A percentile compares a stretch with the other conserved stretches of the same genome.
Conservation (phyloP, 2,113 vertebrate genomes). For the Podarcis raffonei region DNA sequence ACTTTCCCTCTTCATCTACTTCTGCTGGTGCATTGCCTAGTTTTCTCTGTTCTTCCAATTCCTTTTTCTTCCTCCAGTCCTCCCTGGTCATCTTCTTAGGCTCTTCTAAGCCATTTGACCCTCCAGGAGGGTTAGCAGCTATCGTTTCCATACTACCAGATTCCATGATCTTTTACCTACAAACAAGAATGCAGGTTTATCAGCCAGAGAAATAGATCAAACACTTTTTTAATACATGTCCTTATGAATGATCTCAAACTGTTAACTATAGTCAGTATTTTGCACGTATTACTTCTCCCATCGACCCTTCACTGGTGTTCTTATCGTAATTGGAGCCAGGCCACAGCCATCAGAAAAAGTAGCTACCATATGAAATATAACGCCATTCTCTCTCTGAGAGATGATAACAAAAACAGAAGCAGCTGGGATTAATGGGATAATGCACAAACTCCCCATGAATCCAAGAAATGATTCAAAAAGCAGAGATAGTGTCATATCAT, state of each 20-base stretch:
- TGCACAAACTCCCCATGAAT: too few relatives aligned
- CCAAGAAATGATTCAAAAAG: neutral
- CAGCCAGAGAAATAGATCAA: accelerated
- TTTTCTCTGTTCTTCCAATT: conserved; percentile 95
- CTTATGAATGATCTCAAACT: neutral
- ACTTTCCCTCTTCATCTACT: conserved; percentile 99
- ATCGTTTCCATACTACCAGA: conserved; percentile 47
- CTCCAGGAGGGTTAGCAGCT: conserved; percentile 57
- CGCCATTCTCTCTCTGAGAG: neutral
- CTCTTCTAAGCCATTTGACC: conserved; percentile 87
- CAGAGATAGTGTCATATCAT: neutral
- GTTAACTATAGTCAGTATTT: neutral
- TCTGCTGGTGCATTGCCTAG: conserved; percentile 97
- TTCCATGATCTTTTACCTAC: conserved; percentile 44
- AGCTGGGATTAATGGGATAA: too few relatives aligned
- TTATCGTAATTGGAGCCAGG: neutral
- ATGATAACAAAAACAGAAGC: neutral
- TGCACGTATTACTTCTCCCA: accelerated
- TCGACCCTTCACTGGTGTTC: accelerated
- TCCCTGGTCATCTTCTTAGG: conserved; percentile 98
- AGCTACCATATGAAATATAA: neutral
- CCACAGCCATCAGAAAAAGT: neutral
- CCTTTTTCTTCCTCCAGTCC: conserved; percentile 99
- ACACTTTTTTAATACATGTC: neutral
- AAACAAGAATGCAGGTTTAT: neutral